Conservation (phyloP, 1,140 invertebrate genomes). For the Drosophila pseudoananassae region DNA sequence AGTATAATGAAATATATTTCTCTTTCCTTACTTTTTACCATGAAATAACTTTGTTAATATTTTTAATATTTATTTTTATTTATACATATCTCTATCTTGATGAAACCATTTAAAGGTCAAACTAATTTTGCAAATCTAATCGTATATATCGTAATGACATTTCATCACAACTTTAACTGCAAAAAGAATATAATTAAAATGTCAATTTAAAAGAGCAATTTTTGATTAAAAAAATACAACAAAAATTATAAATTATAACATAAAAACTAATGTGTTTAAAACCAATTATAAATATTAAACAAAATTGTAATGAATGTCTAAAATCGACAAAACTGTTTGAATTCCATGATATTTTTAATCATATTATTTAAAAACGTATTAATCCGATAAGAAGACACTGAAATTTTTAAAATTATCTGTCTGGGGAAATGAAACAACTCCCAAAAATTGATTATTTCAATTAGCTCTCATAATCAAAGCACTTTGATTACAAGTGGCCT, state of each 20-base stretch:
- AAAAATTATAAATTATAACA: not conserved
- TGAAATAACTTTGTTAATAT: too few species aligned
- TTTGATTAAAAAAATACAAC: not conserved
- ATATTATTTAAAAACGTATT: too few species aligned
- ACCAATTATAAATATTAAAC: too few species aligned
- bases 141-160: not conserved
- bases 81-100: not conserved
- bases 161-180: not conserved
- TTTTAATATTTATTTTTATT: not conserved
- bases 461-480: not conserved
- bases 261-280: too few species aligned
- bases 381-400: too few species aligned
- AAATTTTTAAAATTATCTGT: not conserved
- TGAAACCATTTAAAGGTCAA: not conserved
- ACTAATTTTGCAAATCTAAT: not conserved
- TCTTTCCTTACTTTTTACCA: too few species aligned
- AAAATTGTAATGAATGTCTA: too few species aligned
- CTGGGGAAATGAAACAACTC: not conserved
- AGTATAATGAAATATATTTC: too few species aligned
- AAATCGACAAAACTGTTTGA: too few species aligned
- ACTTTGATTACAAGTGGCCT: not conserved
- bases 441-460: not conserved
- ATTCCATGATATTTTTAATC: too few species aligned
- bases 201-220: not conserved
- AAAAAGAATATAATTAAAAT: not conserved